Evolutionary conservation across 2,797 vertebrate species (phyloP).

Genomic region (Saxicola maurus): DNA sequence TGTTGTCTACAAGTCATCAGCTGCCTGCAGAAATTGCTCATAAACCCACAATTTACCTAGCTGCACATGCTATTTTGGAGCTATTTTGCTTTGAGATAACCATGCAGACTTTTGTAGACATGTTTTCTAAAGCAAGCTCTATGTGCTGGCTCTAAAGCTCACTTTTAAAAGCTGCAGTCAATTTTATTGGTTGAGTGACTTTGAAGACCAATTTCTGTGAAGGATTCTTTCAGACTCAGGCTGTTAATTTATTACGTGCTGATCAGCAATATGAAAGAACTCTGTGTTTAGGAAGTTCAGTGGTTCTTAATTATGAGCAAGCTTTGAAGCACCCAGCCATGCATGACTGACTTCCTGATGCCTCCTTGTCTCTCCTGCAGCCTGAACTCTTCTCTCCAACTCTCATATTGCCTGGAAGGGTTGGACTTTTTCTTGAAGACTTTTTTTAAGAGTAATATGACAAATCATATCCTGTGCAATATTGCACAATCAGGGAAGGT

Average conservation of each 20-base stretch:
- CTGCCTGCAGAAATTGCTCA: not conserved
- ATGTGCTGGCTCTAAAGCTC: not conserved
- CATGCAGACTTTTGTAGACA: not conserved
- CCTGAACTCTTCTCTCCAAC: not conserved
- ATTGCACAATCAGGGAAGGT: not conserved
- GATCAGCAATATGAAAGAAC: not conserved
- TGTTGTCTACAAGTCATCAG: not conserved
- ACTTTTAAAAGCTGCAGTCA: not conserved
- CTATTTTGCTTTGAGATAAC: not conserved
- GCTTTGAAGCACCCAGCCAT: not conserved
- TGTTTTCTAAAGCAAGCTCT: not conserved
- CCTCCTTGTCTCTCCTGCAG: not conserved
- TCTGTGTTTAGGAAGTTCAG: not conserved
- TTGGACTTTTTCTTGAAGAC: not conserved
- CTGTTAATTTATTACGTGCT: not conserved
- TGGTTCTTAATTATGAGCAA: not conserved
- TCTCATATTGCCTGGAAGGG: not conserved
- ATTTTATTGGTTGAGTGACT: not conserved
- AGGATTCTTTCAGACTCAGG: not conserved
- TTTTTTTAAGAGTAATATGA: not conserved
- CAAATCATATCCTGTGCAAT: not conserved
- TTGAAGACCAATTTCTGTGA: conserved; percentile 13
- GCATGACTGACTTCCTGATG: not conserved
- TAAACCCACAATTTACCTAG: not conserved
- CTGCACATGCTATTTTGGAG: not conserved